These are phyloP conservation scores for Heliconius cydno DNA, from an alignment of 2,888 invertebrate genomes.

Conservation along the genomic window DNA sequence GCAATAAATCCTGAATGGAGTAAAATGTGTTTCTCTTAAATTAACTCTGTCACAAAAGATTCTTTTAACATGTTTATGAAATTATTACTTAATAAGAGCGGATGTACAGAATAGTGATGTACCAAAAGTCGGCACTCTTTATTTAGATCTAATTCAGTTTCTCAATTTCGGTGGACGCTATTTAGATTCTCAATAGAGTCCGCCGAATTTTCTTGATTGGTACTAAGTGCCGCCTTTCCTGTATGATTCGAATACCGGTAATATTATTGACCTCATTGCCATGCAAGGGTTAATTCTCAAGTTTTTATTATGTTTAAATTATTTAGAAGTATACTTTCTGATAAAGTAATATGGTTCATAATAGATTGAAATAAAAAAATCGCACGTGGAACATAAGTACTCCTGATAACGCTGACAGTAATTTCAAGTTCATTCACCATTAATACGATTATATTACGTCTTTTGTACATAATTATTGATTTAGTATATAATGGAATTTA, in stretches of 20 bases:
- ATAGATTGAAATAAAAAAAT: slow-evolving; percentile 15
- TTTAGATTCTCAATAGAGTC: slow-evolving; percentile 27
- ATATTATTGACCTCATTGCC: slow-evolving; percentile 38
- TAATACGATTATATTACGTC: slow-evolving; percentile 42
- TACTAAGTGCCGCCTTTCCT: slow-evolving; percentile 44
- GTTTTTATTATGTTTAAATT: slow-evolving; percentile 26
- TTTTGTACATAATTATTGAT: slow-evolving; percentile 7
- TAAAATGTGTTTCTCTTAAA: not conserved
- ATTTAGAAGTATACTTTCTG: slow-evolving; percentile 8
- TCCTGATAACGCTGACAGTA: slow-evolving; percentile 23
- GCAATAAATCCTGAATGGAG: not conserved
- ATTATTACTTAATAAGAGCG: not conserved
- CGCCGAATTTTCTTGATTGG: slow-evolving; percentile 46
- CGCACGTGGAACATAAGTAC: slow-evolving; percentile 14
- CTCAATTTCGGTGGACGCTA: slow-evolving; percentile 1
- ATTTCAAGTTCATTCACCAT: slow-evolving; percentile 59
- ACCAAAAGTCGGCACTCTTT: not conserved
- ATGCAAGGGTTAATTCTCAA: slow-evolving; percentile 37
- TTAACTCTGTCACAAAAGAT: not conserved
- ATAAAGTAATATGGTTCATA: not conserved
- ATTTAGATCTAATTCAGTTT: slow-evolving; percentile 28
- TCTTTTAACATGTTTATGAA: not conserved
- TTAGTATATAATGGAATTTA: slow-evolving; percentile 7
- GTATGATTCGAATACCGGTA: slow-evolving; percentile 39
- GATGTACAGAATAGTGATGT: slow-evolving; percentile 1